Evolutionary conservation across 2,888 invertebrate genomes (phyloP).

Genomic region (Sarcophaga caerulescens): DNA sequence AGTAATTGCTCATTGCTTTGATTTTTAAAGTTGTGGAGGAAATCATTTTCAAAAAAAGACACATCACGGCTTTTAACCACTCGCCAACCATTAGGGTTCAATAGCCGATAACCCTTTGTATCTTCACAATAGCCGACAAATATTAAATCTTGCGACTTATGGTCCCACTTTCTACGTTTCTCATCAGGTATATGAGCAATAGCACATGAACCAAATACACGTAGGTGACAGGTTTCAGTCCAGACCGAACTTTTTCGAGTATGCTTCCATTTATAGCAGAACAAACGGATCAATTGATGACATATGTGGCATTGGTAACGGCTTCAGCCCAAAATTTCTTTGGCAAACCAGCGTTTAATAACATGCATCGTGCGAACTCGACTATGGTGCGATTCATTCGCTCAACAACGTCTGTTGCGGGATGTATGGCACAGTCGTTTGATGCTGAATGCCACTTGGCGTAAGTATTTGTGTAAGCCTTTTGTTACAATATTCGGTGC

Average conservation of each 20-base stretch:
- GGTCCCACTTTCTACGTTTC: conserved; percentile 28
- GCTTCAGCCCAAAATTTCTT: conserved; percentile 60
- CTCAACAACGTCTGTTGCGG: conserved; percentile 74
- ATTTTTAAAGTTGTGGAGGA: no score
- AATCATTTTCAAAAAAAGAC: no score
- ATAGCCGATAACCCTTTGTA: not conserved
- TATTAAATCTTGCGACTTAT: conserved; percentile 27
- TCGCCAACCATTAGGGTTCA: not conserved
- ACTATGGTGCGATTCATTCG: conserved; percentile 46
- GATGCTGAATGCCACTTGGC: conserved; percentile 73
- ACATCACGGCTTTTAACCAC: no score
- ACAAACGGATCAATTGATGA: conserved; percentile 42
- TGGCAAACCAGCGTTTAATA: conserved; percentile 19
- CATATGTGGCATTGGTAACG: conserved; percentile 37
- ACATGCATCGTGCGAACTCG: conserved; percentile 37
- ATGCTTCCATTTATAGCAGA: conserved; percentile 24
- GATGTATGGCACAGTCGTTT: conserved; percentile 73
- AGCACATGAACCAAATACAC: conserved; percentile 32
- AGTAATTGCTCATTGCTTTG: no score
- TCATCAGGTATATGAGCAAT: conserved; percentile 23
- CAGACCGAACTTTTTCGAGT: conserved; percentile 41
- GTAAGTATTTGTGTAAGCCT: conserved; percentile 66
- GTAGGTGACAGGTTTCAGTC: conserved; percentile 23
- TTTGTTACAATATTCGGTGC: conserved; percentile 70
- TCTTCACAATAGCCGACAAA: not conserved